Base-by-base conservation (phyloP, 1,140 invertebrate genomes). In the Augochlora pura region DNA sequence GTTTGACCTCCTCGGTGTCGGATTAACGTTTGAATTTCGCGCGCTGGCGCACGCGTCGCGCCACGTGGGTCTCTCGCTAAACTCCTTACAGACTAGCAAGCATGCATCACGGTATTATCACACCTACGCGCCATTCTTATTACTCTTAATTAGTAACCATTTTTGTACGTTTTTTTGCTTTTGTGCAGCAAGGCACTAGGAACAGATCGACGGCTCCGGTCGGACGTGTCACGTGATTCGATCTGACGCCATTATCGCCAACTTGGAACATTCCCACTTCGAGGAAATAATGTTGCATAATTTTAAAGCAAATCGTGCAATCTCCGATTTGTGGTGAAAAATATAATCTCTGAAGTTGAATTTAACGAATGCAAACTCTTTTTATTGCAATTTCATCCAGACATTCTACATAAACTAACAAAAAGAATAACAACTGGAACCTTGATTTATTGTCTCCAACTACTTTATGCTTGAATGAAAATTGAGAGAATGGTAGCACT, bases 111-210 rank as follows among this genome's bases (percentile, higher is more conserved):
- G 74, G 77, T 38, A 82, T 71, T 75, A 78, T 64, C 84, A 78
- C 74, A 85, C 32, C 83, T 85, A 78, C 79, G 79, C 64, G 68
- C 68, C 84, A 65, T 78, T 68, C 75, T 23, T 52, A 52, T 57
- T 80, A 86, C 54, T 74, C 77, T 86, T 83, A 86, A 80, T 81
- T 64, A 49, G 62, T 77, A 77, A 81, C 54, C 75, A 52, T 78
- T 75, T 85, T 87, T 87, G 77, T 86, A 86, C 85, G 76, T 77
- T 64, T 81, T 72, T 49, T 70, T 16, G 27, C 39, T 66, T 74
- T 80, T 18, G 84, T 86, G 84, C 85, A 85, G 74, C 38, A 39
- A 81, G 70, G 85, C 85, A 87, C 85, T 87, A 87, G 85, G 85
- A 87, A 87, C 85, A 86, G 71, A 83, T 66, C 77, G 65, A 25